phyloP scores from a whole-genome alignment of 2,888 invertebrate genomes.

The Cantharis rufa region DNA sequence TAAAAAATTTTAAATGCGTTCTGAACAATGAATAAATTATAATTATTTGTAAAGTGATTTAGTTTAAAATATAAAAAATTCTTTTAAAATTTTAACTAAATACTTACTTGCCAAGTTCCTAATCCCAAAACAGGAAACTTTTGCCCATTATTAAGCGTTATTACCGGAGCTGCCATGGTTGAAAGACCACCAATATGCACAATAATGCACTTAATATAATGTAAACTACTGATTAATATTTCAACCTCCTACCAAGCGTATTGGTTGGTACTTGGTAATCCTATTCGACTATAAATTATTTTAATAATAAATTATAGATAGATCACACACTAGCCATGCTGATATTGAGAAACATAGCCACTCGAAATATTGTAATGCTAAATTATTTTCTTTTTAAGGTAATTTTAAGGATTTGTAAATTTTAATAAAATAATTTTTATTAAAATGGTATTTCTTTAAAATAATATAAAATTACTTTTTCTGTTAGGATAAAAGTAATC shows the following conservation, averaged over 20 bases:
- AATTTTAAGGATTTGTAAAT: not conserved
- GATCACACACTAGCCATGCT: not conserved
- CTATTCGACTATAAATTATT: not conserved
- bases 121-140: slow-evolving; percentile 72
- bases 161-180: slow-evolving; percentile 50
- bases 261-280: not conserved
- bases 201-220: not conserved
- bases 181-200: no score
- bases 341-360: not conserved
- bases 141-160: slow-evolving; percentile 66
- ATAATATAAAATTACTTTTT: no score
- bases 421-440: not conserved
- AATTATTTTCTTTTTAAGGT: not conserved
- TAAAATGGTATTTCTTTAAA: no score
- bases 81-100: not conserved
- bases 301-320: not conserved
- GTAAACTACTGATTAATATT: not conserved
- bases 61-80: no score
- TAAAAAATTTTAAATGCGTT: not conserved
- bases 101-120: slow-evolving; percentile 80
- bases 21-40: not conserved
- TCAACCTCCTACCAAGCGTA: not conserved
- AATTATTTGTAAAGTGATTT: no score
- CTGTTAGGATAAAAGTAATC: no score
- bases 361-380: not conserved